Evolutionary conservation across 2,888 invertebrate species (phyloP), one percentile per base, ranked within the genome.

Genomic region (Hirtodrosophila confusa): DNA sequence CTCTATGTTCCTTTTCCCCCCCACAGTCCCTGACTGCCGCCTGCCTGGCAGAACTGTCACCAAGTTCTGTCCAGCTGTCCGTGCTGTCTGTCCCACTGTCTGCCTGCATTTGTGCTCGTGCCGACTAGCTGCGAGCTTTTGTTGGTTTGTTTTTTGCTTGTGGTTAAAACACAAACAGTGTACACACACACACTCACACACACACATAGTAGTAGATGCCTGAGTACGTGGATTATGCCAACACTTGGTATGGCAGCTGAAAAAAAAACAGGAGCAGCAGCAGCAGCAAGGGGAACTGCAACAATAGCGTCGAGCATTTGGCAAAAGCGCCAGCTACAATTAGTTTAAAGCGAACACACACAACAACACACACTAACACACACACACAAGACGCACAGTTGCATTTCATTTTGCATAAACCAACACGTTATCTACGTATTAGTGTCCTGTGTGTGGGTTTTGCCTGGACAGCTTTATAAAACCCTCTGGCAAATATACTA

Each of bases 271-370:
- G 48, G 31, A 58, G 61, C 39, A 29, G 48, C n/a, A 9, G 45
- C 10, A 55, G 44, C 62, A 43, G 58, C 65, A 41, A 61, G 49
- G 51, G 64, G 65, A 73, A 69, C 40, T 64, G 58, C 66, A 67
- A 67, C 74, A 74, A 71, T 67, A 57, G 64, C 63, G 73, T 63
- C 56, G 66, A 66, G 68, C 68, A 77, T 76, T 84, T 76, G 77
- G 65, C 61, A 54, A 76, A 79, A 75, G 68, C 69, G 73, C 43
- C 67, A 51, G 36, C 76, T 67, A 69, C 85, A 87, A 87, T 83
- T 83, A 83, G 83, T 86, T 84, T 75, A 67, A 78, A 74, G 75
- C 70, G 58, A 80, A 45, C 4, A 43, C 4, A 47, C 4, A 36
- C 8, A 53, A 1, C n/a, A 1, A 27, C 27, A 17, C 11, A 36